phyloP scores from a whole-genome alignment of 2,113 vertebrate genomes.

The Synchiropus splendidus region DNA sequence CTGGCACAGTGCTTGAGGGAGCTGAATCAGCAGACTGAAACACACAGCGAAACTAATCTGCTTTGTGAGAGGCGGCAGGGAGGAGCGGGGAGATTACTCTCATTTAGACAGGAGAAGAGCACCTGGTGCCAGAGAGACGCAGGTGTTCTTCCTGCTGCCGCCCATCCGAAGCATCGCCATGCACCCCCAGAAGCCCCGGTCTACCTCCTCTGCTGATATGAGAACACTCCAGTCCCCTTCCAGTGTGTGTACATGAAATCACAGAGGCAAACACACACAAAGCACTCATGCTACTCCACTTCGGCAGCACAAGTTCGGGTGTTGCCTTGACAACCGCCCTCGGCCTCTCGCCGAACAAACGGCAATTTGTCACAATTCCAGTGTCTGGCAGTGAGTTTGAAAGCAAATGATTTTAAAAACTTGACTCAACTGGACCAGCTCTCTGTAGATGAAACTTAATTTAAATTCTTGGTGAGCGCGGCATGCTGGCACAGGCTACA shows the following conservation, averaged over 20 bases:
- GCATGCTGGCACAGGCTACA: too few relatives aligned
- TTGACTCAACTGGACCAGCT: conserved; percentile 12
- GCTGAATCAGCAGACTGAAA: conserved; percentile 60
- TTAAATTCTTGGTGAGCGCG: too few relatives aligned
- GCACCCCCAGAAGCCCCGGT: conserved; percentile 12
- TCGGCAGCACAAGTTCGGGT: conserved; percentile 26
- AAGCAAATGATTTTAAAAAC: conserved; percentile 18
- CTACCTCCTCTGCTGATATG: not conserved
- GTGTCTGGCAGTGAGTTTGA: too few relatives aligned
- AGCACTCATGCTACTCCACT: conserved; percentile 28
- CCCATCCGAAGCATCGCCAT: conserved; percentile 37
- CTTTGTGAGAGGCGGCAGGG: conserved; percentile 57
- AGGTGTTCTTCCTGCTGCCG: conserved; percentile 63
- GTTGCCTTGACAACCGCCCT: conserved; percentile 59
- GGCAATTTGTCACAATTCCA: conserved; percentile 16
- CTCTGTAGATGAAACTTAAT: conserved; percentile 2
- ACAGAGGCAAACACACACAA: conserved; percentile 17
- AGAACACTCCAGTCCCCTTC: not conserved
- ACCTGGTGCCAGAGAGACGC: conserved; percentile 66
- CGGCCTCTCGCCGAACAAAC: conserved; percentile 48
- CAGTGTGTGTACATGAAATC: not conserved
- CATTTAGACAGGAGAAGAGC: conserved; percentile 61
- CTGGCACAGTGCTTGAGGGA: conserved; percentile 57
- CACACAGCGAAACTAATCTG: conserved; percentile 64
- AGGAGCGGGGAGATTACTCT: conserved; percentile 55